Evolutionary conservation across 2,888 invertebrate genomes (phyloP), one percentile per base, ranked within the genome.

Genomic region (Dendrolimus houi): DNA sequence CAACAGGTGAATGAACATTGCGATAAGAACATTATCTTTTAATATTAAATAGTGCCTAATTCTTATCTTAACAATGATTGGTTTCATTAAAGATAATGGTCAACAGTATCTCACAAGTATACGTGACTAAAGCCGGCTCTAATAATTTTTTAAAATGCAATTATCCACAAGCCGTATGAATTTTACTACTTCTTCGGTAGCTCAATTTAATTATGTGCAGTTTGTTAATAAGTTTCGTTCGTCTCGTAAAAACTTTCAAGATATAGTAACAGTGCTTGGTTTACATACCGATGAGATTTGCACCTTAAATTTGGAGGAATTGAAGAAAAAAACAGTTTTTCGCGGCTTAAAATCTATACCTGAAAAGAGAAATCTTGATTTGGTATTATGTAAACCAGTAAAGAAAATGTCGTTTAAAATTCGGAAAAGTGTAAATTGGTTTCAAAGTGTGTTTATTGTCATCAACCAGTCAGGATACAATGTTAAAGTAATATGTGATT

Each of bases 151-250:
- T 67, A 72, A 60, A 62, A 89, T 89, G 89, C 89, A 87, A 63
- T 64, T 86, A 62, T 78, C 88, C 56, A 80, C 80, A 13, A 84
- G 69, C 66, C 82, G 89, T 53, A 83, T 89, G 8, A 83, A 87
- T 69, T 88, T 89, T 62, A 83, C 84, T 1, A 85, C 64, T 60
- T 67, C 81, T 1, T 82, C 88, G 7, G 77, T 86, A 52, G 77
- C 86, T 6, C 85, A 89, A 59, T 85, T 83, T 58, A 90, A 85
- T 67, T 89, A 90, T 64, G 81, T 85, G 8, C 81, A 85, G 60
- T 83, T 88, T 59, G 65, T 89, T 47, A 81, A 82, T 62, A 84
- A 84, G 61, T 75, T 78, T 62, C 76, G 82, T 47, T 75, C 81
- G 1, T 71, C 79, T 1, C 75, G 74, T 58, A 82, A 77, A 62